Evolutionary conservation across 2,797 vertebrate species (phyloP).

Genomic region (Sebastes kiyomatsui): DNA sequence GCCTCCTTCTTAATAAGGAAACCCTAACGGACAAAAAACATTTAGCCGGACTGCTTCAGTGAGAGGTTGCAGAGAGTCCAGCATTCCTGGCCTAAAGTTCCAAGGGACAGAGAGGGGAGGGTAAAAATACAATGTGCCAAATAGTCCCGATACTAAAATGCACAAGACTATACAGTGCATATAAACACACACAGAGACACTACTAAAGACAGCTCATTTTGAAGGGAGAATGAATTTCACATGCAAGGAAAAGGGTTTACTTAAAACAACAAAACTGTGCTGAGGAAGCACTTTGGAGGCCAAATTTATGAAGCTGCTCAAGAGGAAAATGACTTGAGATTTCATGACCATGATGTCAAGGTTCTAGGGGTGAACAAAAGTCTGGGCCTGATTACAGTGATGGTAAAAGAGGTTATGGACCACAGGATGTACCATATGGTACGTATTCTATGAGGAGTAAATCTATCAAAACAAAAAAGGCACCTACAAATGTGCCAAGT

Average conservation of each 20-base stretch:
- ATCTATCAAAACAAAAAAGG: conserved; percentile 62
- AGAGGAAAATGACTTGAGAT: conserved; percentile 23
- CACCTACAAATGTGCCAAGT: conserved; percentile 5
- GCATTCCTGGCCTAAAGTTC: conserved; percentile 15
- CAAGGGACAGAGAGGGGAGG: background rate
- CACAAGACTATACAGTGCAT: background rate
- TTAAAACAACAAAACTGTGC: conserved; percentile 37
- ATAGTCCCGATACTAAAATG: background rate
- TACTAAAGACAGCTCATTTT: background rate
- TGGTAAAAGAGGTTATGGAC: conserved; percentile 38
- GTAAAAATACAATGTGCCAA: background rate
- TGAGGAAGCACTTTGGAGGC: conserved; percentile 15
- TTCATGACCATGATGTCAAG: conserved; percentile 28
- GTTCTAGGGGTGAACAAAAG: conserved; percentile 38
- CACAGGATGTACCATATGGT: conserved; percentile 47
- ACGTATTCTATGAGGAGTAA: conserved; percentile 42
- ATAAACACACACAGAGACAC: background rate
- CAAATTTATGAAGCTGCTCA: conserved; percentile 46
- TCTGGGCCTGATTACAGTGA: conserved; percentile 60
- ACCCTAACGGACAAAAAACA: conserved; percentile 44
- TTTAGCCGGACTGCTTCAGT: conserved; percentile 24
- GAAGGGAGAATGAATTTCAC: background rate
- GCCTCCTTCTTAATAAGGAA: conserved; percentile 57
- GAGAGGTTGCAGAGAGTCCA: conserved; percentile 44
- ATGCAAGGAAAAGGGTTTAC: conserved; percentile 13